Evolutionary conservation across 1,140 invertebrate species (phyloP).

Genomic region (Holotrichia oblita): DNA sequence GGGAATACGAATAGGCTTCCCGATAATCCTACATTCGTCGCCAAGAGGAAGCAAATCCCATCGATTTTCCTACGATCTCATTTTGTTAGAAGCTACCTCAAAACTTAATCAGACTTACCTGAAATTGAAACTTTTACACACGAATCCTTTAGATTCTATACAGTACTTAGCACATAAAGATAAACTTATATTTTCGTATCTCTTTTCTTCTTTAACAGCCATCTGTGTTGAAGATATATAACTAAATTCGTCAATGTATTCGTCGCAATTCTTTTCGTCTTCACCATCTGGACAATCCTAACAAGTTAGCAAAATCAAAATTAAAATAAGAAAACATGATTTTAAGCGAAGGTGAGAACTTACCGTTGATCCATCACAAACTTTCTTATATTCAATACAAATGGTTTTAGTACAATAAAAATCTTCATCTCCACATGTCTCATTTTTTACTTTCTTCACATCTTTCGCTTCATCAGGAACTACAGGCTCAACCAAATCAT

Average conservation of each 20-base stretch:
- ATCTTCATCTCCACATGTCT: conserved; percentile 46
- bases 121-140: conserved; percentile 72
- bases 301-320: too few species aligned
- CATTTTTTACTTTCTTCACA: not conserved
- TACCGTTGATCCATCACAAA: conserved; percentile 74
- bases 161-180: conserved; percentile 70
- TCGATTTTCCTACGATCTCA: conserved; percentile 59
- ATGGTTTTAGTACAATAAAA: conserved; percentile 52
- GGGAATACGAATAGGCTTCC: conserved; percentile 63
- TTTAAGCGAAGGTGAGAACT: conserved; percentile 27
- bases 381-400: conserved; percentile 74
- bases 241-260: conserved; percentile 53
- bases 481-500: conserved; percentile 45
- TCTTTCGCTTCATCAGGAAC: not conserved
- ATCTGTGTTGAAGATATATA: conserved; percentile 60
- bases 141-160: conserved; percentile 66
- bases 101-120: conserved; percentile 60
- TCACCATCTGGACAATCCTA: conserved; percentile 71
- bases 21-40: conserved; percentile 67
- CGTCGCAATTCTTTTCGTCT: conserved; percentile 67
- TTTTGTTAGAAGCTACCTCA: not conserved
- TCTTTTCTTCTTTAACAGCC: conserved; percentile 65
- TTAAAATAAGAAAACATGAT: not conserved
- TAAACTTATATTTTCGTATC: conserved; percentile 67
- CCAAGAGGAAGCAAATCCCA: conserved; percentile 68